phyloP scores from a whole-genome alignment of 2,113 vertebrate genomes.

The Microtus pennsylvanicus region DNA sequence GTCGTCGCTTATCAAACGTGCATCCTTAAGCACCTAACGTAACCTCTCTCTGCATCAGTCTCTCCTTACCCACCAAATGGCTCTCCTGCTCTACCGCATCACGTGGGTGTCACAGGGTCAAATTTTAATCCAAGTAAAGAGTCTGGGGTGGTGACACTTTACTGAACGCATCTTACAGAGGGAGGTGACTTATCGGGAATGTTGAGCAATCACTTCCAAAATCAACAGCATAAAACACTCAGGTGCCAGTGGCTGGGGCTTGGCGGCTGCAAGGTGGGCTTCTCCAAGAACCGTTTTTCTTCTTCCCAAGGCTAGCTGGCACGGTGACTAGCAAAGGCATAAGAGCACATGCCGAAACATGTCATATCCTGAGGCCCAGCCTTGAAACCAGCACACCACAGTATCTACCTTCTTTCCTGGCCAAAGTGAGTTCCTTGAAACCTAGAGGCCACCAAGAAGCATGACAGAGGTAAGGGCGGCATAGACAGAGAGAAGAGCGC shows the following conservation, averaged over 20 bases:
- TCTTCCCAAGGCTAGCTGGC: neutral
- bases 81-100: neutral
- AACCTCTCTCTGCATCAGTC: neutral
- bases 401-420: neutral
- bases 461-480: neutral
- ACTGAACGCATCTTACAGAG: neutral
- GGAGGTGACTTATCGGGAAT: neutral
- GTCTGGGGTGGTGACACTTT: neutral
- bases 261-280: neutral
- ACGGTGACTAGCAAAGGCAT: accelerated
- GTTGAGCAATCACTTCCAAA: neutral
- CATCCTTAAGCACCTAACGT: neutral
- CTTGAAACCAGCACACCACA: accelerated
- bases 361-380: neutral
- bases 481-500: neutral
- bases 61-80: neutral
- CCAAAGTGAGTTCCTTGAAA: neutral
- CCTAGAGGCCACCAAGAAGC: neutral
- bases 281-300: neutral
- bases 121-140: neutral
- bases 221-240: neutral
- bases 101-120: neutral
- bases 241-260: neutral
- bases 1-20: neutral
- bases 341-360: neutral